Base-by-base conservation (phyloP, 2,888 invertebrate species). In the Abscondita cerata region DNA sequence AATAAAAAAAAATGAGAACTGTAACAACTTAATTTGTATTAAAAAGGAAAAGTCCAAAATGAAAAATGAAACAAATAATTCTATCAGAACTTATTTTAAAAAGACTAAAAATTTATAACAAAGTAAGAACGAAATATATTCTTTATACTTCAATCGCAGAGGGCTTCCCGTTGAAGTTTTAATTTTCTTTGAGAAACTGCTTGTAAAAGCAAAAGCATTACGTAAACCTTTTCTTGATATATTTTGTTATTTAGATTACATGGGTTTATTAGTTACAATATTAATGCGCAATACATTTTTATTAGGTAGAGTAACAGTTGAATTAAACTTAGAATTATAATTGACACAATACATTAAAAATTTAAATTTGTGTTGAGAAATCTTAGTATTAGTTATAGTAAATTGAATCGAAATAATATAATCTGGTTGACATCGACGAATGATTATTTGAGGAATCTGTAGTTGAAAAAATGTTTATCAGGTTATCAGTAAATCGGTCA, bases 91-190 rank as follows among this genome's bases (percentile, higher is more conserved):
- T 66, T 68, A 66, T 67, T 65, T 64, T 62, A 62, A 67, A 60
- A 65, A 62, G 64, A 64, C 62, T 56, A 65, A 65, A 66, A 64
- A 65, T 65, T 66, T 62, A 59, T 68, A 70, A 68, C 68, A 70
- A 70, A 70, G 67, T 70, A 70, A 70, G 67, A n/a, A n/a, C n/a
- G n/a, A n/a, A n/a, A n/a, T n/a, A n/a, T n/a, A n/a, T n/a, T n/a
- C n/a, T n/a, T n/a, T n/a, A n/a, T n/a, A n/a, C n/a, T n/a, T n/a
- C n/a, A n/a, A n/a, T n/a, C n/a, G n/a, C 59, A 41, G 53, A 46
- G 47, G 52, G 38, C 61, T 64, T n/a, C 51, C 55, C 52, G 62
- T 51, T 54, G 44, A 64, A 65, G 64, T 68, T 68, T 65, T 66
- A 67, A 67, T 69, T 64, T 66, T 64, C 65, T 66, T 60, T 52